phyloP scores from a whole-genome alignment of 2,797 vertebrate species.

The Sparus aurata region DNA sequence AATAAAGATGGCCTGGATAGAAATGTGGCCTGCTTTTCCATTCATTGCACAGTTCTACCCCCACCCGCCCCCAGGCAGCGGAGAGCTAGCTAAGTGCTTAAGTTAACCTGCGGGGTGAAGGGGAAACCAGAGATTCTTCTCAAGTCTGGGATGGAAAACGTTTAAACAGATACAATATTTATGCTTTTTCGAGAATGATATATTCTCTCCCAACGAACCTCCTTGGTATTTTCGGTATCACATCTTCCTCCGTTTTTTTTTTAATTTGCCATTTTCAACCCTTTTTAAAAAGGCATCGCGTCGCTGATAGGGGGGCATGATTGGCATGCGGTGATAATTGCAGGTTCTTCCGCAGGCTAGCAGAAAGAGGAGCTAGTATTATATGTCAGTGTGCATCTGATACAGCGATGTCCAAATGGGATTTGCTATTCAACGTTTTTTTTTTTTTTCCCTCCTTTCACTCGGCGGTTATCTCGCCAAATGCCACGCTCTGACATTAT shows the following conservation, averaged over 20 bases:
- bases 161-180: conserved; percentile 59
- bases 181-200: conserved; percentile 28
- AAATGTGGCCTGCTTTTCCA: conserved; percentile 84
- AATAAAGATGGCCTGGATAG: conserved; percentile 88
- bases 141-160: conserved; percentile 14
- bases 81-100: conserved; percentile 56
- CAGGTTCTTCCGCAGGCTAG: conserved; percentile 24
- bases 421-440: conserved; percentile 12
- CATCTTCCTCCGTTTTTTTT: background rate
- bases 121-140: conserved; percentile 37
- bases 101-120: conserved; percentile 62
- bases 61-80: conserved; percentile 40
- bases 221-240: background rate
- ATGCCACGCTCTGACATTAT: conserved; percentile 25
- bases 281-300: background rate
- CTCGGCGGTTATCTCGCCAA: conserved; percentile 15
- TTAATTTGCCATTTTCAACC: conserved; percentile 1
- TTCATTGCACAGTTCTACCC: conserved; percentile 74
- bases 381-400: conserved; percentile 10
- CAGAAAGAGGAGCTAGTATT: conserved; percentile 12
- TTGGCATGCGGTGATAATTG: conserved; percentile 35
- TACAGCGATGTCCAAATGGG: conserved; percentile 18
- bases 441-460: background rate
- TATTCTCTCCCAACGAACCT: background rate
- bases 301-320: conserved; percentile 7